A percentile compares a stretch with the other conserved stretches of the same genome.
These are phyloP conservation scores for Trematocara stigmaticum DNA, from an alignment of 2,113 vertebrate genomes.

Conservation along the genomic window DNA sequence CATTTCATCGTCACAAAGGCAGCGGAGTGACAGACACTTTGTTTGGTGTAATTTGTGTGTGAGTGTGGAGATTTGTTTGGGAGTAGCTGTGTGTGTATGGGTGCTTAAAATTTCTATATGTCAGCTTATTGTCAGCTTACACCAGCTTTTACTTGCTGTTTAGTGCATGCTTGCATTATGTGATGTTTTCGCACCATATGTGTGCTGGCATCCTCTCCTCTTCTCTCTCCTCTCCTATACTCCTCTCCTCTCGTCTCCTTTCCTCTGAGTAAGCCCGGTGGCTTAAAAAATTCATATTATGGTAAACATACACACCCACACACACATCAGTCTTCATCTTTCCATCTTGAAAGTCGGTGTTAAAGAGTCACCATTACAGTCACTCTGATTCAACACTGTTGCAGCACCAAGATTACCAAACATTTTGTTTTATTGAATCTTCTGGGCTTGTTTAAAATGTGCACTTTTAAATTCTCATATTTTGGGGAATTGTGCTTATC, in stretches of 20 bases:
- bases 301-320: not conserved
- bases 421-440: not conserved
- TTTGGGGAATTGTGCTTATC: not conserved
- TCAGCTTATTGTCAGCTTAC: constrained; percentile 1
- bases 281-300: not conserved
- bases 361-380: not conserved
- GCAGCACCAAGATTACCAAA: not conserved
- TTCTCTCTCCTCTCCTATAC: not conserved
- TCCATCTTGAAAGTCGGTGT: not conserved
- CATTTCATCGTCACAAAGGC: not conserved
- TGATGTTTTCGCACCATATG: not conserved
- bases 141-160: constrained; percentile 1
- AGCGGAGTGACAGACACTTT: not conserved
- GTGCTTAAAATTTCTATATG: not conserved
- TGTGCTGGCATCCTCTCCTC: not conserved
- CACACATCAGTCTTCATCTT: not conserved
- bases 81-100: not conserved
- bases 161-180: not conserved
- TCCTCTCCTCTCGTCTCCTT: not conserved
- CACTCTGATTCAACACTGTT: not conserved
- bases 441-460: rapidly evolving
- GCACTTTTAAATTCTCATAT: not conserved
- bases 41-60: not conserved
- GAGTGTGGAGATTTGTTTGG: not conserved
- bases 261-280: not conserved